Evolutionary conservation across 2,113 vertebrate species (phyloP), one percentile per base, ranked within the genome.

Genomic region (Cebidichthys violaceus): DNA sequence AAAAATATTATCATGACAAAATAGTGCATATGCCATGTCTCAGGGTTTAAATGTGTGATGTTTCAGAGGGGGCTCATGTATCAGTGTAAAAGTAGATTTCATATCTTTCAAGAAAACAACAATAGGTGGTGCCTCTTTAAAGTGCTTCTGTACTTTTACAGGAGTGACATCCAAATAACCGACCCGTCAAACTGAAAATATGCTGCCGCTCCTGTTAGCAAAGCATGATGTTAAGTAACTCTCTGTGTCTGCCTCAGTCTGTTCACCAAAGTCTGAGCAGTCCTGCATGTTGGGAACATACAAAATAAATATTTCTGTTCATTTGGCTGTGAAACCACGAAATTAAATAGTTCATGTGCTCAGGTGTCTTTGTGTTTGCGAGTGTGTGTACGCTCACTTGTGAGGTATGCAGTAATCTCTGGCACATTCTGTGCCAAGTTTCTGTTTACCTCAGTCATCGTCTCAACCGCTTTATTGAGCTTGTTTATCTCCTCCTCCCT

Each of bases 391-490:
- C n/a, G 24, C 70, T 86, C 62, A 41, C 66, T 65, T 45, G 17
- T 37, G 79, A 91, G 87, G 91, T 91, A 93, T 94, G 89, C 84
- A 66, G 68, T 89, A 93, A 95, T 94, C 91, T 89, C 78, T 84
- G 82, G 37, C 73, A 24, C 54, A 22, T 64, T 80, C 78, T 69
- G 72, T 89, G 92, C 94, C 94, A 95, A 92, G 94, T 95, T 95
- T 95, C 95, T 94, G 94, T 95, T 95, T 95, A 94, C 92, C 35
- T 69, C 87, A 50, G 50, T 89, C 81, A 89, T 86, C 65, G 24
- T 82, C 79, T 87, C 87, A 87, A 82, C 87, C 43, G 88, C 89
- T 91, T 88, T 89, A 87, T 83, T 76, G 22, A 67, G 64, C 70
- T 82, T 87, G 89, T 93, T 93, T 92, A 86, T 86, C 85, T 90